phyloP scores from a whole-genome alignment of 2,888 invertebrate genomes.

The Drosophila antonietae region DNA sequence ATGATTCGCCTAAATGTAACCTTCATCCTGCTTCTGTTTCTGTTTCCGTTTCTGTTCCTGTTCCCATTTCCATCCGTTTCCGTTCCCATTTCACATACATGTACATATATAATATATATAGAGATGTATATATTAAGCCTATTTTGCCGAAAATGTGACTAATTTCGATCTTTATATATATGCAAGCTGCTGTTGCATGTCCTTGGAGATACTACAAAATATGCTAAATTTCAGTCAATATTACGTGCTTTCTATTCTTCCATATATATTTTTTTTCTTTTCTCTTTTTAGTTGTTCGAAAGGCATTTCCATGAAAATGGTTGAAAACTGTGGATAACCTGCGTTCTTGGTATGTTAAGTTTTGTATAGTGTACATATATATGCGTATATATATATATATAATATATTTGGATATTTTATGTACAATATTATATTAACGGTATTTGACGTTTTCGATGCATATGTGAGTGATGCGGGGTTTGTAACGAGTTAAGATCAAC shows the following conservation, averaged over 20 bases:
- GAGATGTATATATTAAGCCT: slow-evolving; percentile 45
- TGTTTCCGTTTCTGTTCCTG: slow-evolving; percentile 32
- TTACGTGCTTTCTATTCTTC: slow-evolving; percentile 41
- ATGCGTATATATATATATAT: slow-evolving; percentile 15
- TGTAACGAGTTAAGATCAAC: slow-evolving; percentile 60
- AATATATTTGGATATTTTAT: slow-evolving; percentile 33
- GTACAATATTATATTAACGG: slow-evolving; percentile 40
- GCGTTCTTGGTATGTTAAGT: slow-evolving; percentile 15
- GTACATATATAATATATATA: background rate
- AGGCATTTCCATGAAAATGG: slow-evolving; percentile 33
- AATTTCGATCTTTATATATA: slow-evolving; percentile 32
- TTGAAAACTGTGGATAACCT: slow-evolving; percentile 11
- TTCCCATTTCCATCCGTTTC: slow-evolving; percentile 27
- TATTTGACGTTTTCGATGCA: slow-evolving; percentile 29
- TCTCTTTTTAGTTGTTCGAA: slow-evolving; percentile 24
- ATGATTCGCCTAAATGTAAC: slow-evolving; percentile 68
- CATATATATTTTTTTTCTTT: background rate
- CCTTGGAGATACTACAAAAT: slow-evolving; percentile 55
- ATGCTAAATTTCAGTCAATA: slow-evolving; percentile 75
- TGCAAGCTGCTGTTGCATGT: slow-evolving; percentile 56
- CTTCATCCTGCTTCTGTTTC: slow-evolving; percentile 17
- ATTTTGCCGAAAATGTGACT: slow-evolving; percentile 42
- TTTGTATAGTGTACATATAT: slow-evolving; percentile 13
- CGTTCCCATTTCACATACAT: slow-evolving; percentile 23
- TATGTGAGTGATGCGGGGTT: slow-evolving; percentile 8